Evolutionary conservation across 2,797 vertebrate species (phyloP), one percentile per base, ranked within the genome.

Genomic region (Periophthalmus magnuspinnatus): DNA sequence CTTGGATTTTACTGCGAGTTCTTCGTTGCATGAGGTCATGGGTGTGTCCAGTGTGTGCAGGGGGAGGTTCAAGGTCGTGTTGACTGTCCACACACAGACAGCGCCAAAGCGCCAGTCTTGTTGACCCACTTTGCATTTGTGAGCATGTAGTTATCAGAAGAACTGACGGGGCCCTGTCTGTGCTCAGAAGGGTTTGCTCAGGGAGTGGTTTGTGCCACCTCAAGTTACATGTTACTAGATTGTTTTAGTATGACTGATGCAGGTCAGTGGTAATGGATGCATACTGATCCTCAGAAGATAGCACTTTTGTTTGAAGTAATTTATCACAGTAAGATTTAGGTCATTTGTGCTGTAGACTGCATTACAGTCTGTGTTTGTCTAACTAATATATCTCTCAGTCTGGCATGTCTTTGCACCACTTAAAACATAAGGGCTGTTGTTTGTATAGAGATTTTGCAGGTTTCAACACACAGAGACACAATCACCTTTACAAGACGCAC

Each of bases 1-100:
- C 33, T 22, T 73, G 81, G 83, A 41, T 66, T 81, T 21, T 75
- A 47, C 48, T 78, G 57, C 67, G 38, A 74, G 75, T 68, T 61
- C 78, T 34, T 65, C 60, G 47, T 79, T 67, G 69, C 65, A 81
- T 87, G 78, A 87, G 76, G 76, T 81, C 75, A 79, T 86, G 84
- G 75, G 88, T 83, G 85, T 88, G 80, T 80, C 67, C 16, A 36
- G 56, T 70, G 61, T 67, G 60, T 64, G 60, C 71, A 56, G 65
- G 72, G 70, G 78, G 72, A 68, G 52, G 70, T 48, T 86, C 87
- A 86, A 92, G 87, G 91, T 91, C 79, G 84, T 90, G 85, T 90
- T 92, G 88, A 91, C 86, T 85, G 85, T 88, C 76, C 81, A 89
- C 77, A 88, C 83, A 87, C 71, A 83, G 81, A 84, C 79, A 82